Percentiles rank a stretch among this genome's conserved stretches.
phyloP scores from a whole-genome alignment of 1,140 invertebrate genomes.

The Scaptomyza graminum region DNA sequence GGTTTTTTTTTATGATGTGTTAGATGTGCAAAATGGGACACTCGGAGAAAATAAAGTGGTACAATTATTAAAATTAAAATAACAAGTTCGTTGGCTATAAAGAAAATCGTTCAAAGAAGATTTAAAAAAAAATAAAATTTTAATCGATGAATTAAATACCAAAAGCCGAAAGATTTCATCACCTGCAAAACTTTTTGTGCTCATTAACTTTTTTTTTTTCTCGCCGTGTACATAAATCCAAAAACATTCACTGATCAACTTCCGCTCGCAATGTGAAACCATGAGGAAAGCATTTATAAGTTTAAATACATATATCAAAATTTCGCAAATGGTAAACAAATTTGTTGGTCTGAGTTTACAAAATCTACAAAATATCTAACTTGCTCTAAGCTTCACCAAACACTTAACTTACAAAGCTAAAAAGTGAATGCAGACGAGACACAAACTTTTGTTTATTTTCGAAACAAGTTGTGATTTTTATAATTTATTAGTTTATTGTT shows the following conservation, averaged over 20 bases:
- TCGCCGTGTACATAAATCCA: background rate
- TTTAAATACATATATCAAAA: conserved; percentile 8
- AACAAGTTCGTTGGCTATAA: no score
- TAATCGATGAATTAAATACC: no score
- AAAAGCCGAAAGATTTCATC: no score
- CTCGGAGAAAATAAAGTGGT: background rate
- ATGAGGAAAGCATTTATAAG: conserved; percentile 46
- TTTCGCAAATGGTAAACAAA: conserved; percentile 36
- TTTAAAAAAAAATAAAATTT: no score
- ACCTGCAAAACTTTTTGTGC: background rate
- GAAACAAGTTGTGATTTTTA: conserved; percentile 47
- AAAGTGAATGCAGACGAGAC: conserved; percentile 68
- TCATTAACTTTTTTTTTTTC: background rate
- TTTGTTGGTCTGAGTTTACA: background rate
- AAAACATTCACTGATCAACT: conserved; percentile 51
- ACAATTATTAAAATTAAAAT: background rate
- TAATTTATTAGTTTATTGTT: conserved; percentile 76
- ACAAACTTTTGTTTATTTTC: conserved; percentile 66
- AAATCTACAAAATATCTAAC: conserved; percentile 2
- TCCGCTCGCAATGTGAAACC: conserved; percentile 59
- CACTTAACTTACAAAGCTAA: conserved; percentile 25
- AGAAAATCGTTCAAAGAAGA: no score
- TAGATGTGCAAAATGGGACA: conserved; percentile 43
- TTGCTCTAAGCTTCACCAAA: background rate
- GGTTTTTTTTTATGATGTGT: conserved; percentile 10